Percentiles rank a stretch among this genome's conserved stretches.
Conservation (phyloP, 2,888 invertebrate species). For the Stomorhina lunata region DNA sequence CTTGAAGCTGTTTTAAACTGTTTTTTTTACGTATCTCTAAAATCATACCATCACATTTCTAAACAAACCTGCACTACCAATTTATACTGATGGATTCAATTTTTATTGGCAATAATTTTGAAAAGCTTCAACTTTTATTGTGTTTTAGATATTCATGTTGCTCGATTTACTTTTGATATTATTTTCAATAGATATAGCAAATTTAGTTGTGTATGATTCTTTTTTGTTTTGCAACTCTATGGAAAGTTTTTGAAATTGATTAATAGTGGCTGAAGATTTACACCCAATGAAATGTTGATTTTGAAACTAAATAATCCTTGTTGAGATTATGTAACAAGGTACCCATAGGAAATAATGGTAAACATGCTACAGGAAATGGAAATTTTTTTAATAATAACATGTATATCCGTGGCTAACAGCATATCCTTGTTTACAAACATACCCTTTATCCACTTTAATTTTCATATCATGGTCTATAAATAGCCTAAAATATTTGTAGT, state of each 20-base stretch:
- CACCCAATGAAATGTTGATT: background rate
- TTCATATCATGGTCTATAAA: background rate
- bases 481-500: background rate
- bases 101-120: background rate
- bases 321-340: no score
- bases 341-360: no score
- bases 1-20: no score
- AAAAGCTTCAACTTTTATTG: background rate
- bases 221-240: background rate
- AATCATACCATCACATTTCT: background rate
- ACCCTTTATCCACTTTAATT: background rate
- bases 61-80: background rate
- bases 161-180: constrained; percentile 18
- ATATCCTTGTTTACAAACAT: no score
- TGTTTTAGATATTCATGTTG: background rate
- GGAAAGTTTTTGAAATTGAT: constrained; percentile 36
- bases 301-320: no score
- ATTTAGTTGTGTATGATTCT: constrained; percentile 20
- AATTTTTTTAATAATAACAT: no score
- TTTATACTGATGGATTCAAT: constrained; percentile 7
- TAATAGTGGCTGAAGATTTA: constrained; percentile 6
- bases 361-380: background rate
- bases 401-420: no score
- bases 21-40: background rate
- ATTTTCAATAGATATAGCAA: constrained; percentile 39